Evolutionary conservation across 37 sponge, comb jelly and placozoan genomes (phyloP), one percentile per base, ranked within the genome.

Genomic region (Oopsacas minuta): DNA sequence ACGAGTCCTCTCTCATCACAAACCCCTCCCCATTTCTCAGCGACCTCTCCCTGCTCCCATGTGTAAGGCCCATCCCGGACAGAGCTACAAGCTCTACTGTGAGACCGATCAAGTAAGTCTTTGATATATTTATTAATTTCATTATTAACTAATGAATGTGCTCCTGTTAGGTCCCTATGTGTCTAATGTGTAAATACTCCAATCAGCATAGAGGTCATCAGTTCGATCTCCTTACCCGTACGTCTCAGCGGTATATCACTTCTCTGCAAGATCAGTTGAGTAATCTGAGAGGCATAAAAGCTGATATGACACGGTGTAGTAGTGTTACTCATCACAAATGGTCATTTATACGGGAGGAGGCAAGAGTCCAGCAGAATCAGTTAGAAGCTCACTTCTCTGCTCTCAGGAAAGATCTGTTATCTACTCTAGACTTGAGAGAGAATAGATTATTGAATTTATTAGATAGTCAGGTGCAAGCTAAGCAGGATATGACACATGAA

Each of bases 121-220:
- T n/a, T n/a, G n/a, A n/a, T n/a, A n/a, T n/a, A n/a, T n/a, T n/a
- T n/a, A n/a, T n/a, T n/a, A n/a, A n/a, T n/a, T n/a, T n/a, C n/a
- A n/a, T n/a, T n/a, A n/a, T 17, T 46, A 46, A 46, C 51, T 46
- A 46, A 17, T 12, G 17, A 17, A 17, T 46, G 51, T 46, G 12
- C 51, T 15, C 49, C 49, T 42, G 8, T 7, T 34, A 61, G 42
- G 86, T 83, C 51, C 88, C 93, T 20, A 92, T 92, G 93, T 92
- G 93, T 85, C 90, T 92, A 17, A 52, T 92, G 39, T 92, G 93
- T 87, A 92, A 92, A 85, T 92, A 90, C 42, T 92, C 90, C 82
- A 86, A 86, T 46, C 90, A 92, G 82, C 93, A 92, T 37, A 84
- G 90, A 23, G 88, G 90, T 82, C 93, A 92, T 61, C 90, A 88